Evolutionary conservation across 1,140 invertebrate species (phyloP), one percentile per base, ranked within the genome.

Genomic region (Elymnias hypermnestra): DNA sequence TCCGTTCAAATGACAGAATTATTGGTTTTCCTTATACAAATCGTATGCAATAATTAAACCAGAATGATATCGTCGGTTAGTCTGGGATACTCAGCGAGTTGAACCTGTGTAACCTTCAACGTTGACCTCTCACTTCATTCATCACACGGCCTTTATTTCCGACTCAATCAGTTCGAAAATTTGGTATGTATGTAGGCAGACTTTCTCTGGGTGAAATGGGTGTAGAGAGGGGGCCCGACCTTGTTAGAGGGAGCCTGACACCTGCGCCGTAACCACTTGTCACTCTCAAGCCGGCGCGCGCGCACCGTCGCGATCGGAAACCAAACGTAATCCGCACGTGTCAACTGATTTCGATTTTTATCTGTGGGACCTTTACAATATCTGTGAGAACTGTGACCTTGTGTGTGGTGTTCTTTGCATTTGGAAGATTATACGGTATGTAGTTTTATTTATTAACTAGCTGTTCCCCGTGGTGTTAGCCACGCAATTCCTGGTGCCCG

Each of bases 161-260:
- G 60, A 66, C 61, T 72, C 76, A 78, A 79, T 83, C 75, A 74
- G 72, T 78, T 78, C 72, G 74, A 69, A 81, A 77, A 81, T 83
- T 83, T 81, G 74, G 76, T 83, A 83, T 83, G 79, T 83, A 81
- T 83, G 79, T 83, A 83, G 79, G 79, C 62, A 77, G 72, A 83
- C 79, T 83, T 83, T 83, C 78, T 83, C 79, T 63, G 64, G 76
- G 79, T 78, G 79, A 83, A 83, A 83, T 70, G 79, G 51, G 60
- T 67, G 61, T 67, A 61, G 62, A 64, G 70, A 70, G 71, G 75
- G 73, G 69, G 55, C 60, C 50, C 72, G 79, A 81, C 79, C 79
- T 83, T 81, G 74, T 83, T 83, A 78, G 78, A 78, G 79, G 74
- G 79, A 79, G 68, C 67, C 68, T 79, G 75, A 60, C 79, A 83